phyloP scores from a whole-genome alignment of 2,797 vertebrate species.

The Glossophaga mutica region DNA sequence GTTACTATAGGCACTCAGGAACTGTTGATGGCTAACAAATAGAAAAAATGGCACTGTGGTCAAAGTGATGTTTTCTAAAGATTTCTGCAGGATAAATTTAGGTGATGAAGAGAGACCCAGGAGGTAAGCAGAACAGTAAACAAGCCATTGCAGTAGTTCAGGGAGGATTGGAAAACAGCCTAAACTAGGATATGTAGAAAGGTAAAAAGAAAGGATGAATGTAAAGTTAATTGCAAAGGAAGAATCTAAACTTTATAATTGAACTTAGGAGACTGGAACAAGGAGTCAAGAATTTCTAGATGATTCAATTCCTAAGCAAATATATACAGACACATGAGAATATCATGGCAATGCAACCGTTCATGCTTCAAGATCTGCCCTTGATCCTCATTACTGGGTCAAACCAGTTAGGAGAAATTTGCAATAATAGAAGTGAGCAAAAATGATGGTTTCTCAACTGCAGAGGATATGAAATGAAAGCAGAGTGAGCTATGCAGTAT shows the following conservation, averaged over 20 bases:
- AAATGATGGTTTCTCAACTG: fast-evolving
- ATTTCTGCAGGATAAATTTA: neutral
- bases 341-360: neutral
- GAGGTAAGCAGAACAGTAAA: neutral
- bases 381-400: neutral
- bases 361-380: neutral
- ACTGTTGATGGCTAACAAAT: neutral
- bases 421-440: neutral
- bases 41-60: neutral
- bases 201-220: neutral
- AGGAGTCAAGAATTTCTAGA: neutral
- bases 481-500: neutral
- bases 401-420: neutral
- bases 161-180: neutral
- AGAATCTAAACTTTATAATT: neutral
- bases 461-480: neutral
- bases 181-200: neutral
- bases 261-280: neutral
- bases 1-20: neutral
- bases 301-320: neutral
- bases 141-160: neutral
- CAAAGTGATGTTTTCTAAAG: neutral
- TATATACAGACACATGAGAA: neutral
- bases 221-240: neutral
- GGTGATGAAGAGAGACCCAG: neutral